These are phyloP conservation scores for Pedicia rivosa DNA, from an alignment of 2,888 invertebrate species.

Conservation along the genomic window DNA sequence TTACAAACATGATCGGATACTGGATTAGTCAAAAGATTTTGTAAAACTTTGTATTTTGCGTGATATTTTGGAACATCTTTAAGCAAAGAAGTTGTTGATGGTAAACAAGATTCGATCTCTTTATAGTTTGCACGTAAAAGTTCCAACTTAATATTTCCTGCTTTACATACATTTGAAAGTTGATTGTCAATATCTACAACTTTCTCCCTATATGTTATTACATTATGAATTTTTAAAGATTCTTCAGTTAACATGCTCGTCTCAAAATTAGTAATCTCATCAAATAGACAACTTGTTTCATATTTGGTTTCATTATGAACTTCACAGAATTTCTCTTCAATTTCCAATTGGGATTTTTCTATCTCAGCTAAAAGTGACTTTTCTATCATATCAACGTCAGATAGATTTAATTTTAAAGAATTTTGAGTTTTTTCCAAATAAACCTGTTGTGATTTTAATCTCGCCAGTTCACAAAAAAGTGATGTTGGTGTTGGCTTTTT, in stretches of 20 bases:
- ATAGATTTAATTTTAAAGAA: neutral
- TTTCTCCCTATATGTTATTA: neutral
- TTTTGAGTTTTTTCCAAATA: constrained; percentile 27
- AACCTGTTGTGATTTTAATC: constrained; percentile 28
- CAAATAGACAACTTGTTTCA: neutral
- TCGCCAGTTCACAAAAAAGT: constrained; percentile 26
- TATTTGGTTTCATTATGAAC: neutral
- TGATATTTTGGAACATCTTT: neutral
- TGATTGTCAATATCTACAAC: neutral
- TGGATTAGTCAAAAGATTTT: neutral
- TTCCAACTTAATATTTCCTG: neutral
- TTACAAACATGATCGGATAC: constrained; percentile 1
- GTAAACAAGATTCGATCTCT: neutral
- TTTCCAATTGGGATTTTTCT: neutral
- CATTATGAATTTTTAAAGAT: neutral
- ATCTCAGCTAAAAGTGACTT: neutral
- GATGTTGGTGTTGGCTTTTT: too few relatives aligned
- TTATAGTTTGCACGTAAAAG: neutral
- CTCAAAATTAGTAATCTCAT: neutral
- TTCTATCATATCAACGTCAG: neutral
- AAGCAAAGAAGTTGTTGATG: neutral
- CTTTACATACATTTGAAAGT: neutral
- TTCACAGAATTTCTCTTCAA: neutral
- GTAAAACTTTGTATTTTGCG: neutral
- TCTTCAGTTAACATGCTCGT: neutral